Evolutionary conservation across 1,140 invertebrate species (phyloP).

Genomic region (Halictus rubicundus): DNA sequence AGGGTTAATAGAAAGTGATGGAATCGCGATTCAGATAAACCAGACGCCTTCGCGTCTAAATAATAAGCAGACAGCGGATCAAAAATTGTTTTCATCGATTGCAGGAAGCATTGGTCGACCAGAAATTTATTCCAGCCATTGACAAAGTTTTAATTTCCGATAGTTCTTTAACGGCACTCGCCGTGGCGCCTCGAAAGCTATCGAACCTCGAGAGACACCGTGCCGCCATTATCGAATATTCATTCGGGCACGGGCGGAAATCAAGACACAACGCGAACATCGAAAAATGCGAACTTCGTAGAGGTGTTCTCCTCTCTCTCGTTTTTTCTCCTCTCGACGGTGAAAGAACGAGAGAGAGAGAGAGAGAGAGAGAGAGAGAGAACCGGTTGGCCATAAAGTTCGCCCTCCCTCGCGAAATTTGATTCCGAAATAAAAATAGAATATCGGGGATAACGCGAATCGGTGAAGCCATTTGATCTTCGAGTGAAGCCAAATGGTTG

Average conservation of each 20-base stretch:
- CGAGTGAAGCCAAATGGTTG: constrained; percentile 66
- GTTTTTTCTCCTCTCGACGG: no score
- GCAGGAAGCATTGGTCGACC: no score
- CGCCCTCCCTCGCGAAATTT: constrained; percentile 71
- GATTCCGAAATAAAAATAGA: constrained; percentile 80
- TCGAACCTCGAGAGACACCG: neutral
- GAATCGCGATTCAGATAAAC: no score
- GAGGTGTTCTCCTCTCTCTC: neutral
- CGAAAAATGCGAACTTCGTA: constrained; percentile 6
- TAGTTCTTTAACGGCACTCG: no score
- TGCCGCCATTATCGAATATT: constrained; percentile 20
- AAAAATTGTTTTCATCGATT: no score
- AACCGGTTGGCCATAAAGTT: constrained; percentile 52
- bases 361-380: neutral
- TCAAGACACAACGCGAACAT: constrained; percentile 14
- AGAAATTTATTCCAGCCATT: no score
- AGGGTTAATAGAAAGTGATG: no score
- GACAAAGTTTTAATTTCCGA: no score
- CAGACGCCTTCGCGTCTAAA: no score
- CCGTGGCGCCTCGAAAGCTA: neutral
- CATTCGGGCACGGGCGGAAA: neutral
- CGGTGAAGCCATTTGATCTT: constrained; percentile 81
- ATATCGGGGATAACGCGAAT: constrained; percentile 80
- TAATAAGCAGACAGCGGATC: no score
- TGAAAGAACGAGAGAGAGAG: no score